phyloP scores from a whole-genome alignment of 2,113 vertebrate genomes.

The Halcyon senegalensis region DNA sequence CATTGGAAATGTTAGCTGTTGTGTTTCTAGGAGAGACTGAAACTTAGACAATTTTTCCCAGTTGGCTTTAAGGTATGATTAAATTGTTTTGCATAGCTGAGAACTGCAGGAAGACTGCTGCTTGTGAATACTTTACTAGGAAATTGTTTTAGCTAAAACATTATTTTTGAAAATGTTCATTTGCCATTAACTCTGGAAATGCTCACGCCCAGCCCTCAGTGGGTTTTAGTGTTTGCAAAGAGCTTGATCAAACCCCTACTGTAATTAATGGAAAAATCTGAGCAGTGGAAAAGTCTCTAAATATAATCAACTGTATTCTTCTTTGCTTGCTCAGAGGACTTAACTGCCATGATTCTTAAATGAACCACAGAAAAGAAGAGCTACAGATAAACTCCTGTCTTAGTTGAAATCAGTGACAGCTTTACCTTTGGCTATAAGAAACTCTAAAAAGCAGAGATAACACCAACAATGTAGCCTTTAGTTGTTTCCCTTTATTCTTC shows the following conservation, averaged over 20 bases:
- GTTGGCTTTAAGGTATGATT: constrained; percentile 26
- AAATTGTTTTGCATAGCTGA: constrained; percentile 46
- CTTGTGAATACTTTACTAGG: constrained; percentile 41
- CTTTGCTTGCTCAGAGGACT: neutral
- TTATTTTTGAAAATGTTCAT: constrained; percentile 42
- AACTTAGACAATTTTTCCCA: constrained; percentile 19
- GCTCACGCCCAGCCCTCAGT: constrained; percentile 42
- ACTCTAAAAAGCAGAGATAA: neutral
- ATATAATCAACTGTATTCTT: constrained; percentile 15
- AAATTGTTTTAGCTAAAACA: constrained; percentile 46
- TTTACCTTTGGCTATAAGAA: neutral
- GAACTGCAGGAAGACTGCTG: constrained; percentile 1
- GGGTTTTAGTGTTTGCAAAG: constrained; percentile 34
- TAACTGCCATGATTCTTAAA: neutral
- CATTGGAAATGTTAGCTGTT: neutral
- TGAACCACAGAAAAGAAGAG: neutral
- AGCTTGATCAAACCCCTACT: constrained; percentile 4
- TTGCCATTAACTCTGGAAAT: constrained; percentile 43
- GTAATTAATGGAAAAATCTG: constrained; percentile 52
- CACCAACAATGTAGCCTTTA: neutral
- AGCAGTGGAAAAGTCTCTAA: constrained; percentile 45
- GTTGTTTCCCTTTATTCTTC: neutral
- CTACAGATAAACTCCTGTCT: neutral
- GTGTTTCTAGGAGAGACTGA: neutral
- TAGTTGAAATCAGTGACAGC: neutral